A percentile compares a stretch with the other conserved stretches of the same genome.
These are phyloP conservation scores for Rallus crepitans DNA, from an alignment of 2,797 vertebrate species.

Conservation along the genomic window DNA sequence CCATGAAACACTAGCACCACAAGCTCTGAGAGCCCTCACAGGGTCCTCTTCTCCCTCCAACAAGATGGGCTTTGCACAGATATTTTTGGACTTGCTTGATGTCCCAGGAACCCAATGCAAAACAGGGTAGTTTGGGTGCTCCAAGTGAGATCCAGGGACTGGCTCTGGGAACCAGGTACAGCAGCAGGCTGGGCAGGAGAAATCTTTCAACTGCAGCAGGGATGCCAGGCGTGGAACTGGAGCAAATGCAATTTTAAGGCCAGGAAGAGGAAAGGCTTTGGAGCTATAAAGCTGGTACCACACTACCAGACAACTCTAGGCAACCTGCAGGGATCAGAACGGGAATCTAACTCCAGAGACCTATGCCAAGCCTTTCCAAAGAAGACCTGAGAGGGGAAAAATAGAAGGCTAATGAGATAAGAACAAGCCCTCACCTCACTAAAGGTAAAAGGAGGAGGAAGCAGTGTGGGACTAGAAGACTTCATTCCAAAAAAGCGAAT, in stretches of 20 bases:
- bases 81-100: background rate
- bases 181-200: background rate
- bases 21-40: background rate
- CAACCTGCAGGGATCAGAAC: background rate
- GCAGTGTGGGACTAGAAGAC: slow-evolving; percentile 3
- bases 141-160: background rate
- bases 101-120: background rate
- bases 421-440: background rate
- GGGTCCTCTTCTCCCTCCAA: background rate
- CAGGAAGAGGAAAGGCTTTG: slow-evolving; percentile 5
- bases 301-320: background rate
- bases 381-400: background rate
- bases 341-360: background rate
- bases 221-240: background rate
- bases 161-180: background rate
- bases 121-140: background rate
- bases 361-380: background rate
- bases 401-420: slow-evolving; percentile 6
- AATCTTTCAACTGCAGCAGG: background rate
- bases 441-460: slow-evolving; percentile 32
- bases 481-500: background rate
- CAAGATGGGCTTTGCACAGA: fast-evolving
- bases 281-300: background rate
- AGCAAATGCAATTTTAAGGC: slow-evolving; percentile 2
- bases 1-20: background rate